Conservation (phyloP, 2,797 vertebrate species). For the Tangara arthus region DNA sequence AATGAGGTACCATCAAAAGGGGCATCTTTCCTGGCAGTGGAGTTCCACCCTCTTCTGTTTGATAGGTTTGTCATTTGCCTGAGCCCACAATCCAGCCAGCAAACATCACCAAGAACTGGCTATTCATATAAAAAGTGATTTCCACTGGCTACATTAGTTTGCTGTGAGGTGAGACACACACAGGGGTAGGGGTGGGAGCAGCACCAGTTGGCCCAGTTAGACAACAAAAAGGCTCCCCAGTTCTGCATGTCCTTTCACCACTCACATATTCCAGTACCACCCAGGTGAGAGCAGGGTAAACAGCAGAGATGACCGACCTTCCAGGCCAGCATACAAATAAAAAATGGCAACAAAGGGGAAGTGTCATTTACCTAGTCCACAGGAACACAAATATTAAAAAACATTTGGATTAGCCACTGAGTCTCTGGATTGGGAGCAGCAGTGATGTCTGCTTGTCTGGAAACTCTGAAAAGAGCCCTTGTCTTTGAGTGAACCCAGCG, state of each 20-base stretch:
- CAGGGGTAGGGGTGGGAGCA: background rate
- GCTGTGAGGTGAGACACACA: background rate
- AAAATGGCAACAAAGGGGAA: slow-evolving; percentile 27
- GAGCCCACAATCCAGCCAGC: background rate
- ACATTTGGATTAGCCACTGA: slow-evolving; percentile 48
- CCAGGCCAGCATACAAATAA: background rate
- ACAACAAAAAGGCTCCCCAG: background rate
- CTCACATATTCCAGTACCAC: background rate
- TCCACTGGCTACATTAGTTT: background rate
- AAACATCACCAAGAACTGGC: background rate
- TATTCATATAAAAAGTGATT: background rate
- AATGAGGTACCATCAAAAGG: background rate
- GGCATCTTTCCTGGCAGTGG: background rate
- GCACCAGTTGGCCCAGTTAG: background rate
- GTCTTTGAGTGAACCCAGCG: slow-evolving; percentile 15
- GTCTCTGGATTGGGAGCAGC: slow-evolving; percentile 35
- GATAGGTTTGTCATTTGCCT: background rate
- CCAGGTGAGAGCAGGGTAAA: slow-evolving; percentile 11
- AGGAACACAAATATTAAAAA: slow-evolving; percentile 52
- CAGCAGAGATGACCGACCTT: background rate
- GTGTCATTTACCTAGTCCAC: slow-evolving; percentile 47
- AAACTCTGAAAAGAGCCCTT: slow-evolving; percentile 54
- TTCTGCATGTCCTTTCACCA: background rate
- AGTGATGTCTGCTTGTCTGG: slow-evolving; percentile 45
- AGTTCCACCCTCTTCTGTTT: background rate